Base-by-base conservation (phyloP, 2,888 invertebrate genomes). In the Dioctria rufipes region DNA sequence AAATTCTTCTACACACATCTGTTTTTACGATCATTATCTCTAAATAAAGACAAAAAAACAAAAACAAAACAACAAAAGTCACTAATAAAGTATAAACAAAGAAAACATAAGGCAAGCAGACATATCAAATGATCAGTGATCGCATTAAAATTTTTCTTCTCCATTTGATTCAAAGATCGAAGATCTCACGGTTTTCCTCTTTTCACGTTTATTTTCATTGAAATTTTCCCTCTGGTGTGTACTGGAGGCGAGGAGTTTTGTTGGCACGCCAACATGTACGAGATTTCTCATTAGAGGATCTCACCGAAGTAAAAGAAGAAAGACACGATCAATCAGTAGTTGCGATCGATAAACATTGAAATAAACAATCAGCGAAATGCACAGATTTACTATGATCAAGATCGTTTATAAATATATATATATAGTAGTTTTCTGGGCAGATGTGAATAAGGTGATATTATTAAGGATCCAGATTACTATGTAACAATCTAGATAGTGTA, bases 241-340 rank as follows among this genome's bases (percentile, higher is more conserved):
- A 37, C 25, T 9, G 49, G 37, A 9, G 13, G 67, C 25, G 25
- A 6, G 42, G n/a, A 46, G 40, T 54, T 13, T 46, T 46, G n/a
- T 37, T 51, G 37, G 25, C 71, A 37, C 67, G 71, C 40, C 46
- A 46, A 46, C 67, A 43, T 49, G 8, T 42, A n/a, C 46, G 5
- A 49, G 43, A 73, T 51, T 58, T 75, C 75, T 75, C 75, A 75
- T 75, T 75, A 75, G 43, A 60, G 61, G 13, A 60, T 42, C 25
- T 25, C 25, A 25, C 42, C 43, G 61, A 43, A 51, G 60, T 25
- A 75, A 42, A 75, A 13, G 75, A 75, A 43, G 75, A 75, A 75
- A 75, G 75, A 75, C 75, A 75, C 75, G 75, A 75, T 75, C 75
- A 75, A 75, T 75, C 75, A 75, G 75, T 75, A 75, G 42, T 61